Percentiles rank a stretch among this genome's conserved stretches.
Conservation (phyloP, 1,140 invertebrate genomes). For the Belonocnema kinseyi region DNA sequence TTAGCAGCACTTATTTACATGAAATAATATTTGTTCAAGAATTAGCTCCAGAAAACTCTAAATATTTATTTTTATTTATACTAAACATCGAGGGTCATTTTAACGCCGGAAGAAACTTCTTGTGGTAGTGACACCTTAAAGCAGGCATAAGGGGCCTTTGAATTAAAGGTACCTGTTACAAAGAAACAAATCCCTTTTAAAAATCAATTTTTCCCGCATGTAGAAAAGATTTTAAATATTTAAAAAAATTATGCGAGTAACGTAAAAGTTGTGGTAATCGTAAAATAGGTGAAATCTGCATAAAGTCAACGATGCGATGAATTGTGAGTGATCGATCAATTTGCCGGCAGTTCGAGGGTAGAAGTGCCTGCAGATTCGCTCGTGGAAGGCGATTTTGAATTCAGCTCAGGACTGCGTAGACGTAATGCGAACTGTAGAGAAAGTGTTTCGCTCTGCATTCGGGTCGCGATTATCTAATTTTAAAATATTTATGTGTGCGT, state of each 20-base stretch:
- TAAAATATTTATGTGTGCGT: conserved; percentile 49
- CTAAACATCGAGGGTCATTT: too few species aligned
- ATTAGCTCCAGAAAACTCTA: too few species aligned
- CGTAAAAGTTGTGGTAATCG: conserved; percentile 15
- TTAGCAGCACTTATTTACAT: too few species aligned
- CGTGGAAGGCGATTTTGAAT: conserved; percentile 49
- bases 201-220: too few species aligned
- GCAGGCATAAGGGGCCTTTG: too few species aligned
- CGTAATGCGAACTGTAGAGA: conserved; percentile 57
- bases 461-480: conserved; percentile 62
- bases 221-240: too few species aligned
- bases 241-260: background rate
- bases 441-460: conserved; percentile 58
- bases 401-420: conserved; percentile 56
- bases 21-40: too few species aligned
- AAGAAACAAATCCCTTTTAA: too few species aligned
- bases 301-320: conserved; percentile 15
- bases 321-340: conserved; percentile 18
- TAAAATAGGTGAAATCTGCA: conserved; percentile 9
- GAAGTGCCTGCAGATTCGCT: background rate
- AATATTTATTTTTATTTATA: too few species aligned
- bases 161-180: too few species aligned
- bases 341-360: conserved; percentile 15
- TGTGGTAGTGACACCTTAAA: too few species aligned
- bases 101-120: too few species aligned